A percentile compares a stretch with the other conserved stretches of the same genome.
These are phyloP conservation scores for Andrena haemorrhoa DNA, from an alignment of 2,888 invertebrate genomes.

Conservation along the genomic window DNA sequence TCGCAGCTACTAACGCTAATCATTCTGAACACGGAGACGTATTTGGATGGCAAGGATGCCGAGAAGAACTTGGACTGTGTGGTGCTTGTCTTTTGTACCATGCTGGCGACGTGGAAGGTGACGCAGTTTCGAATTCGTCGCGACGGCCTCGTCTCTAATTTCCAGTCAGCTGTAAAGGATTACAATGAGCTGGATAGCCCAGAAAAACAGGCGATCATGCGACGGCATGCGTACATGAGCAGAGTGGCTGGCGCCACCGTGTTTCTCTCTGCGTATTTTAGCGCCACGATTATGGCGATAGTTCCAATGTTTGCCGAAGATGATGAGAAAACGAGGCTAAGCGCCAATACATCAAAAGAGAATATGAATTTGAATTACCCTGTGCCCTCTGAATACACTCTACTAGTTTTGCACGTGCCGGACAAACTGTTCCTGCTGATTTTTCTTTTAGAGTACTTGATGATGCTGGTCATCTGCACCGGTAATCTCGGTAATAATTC, in stretches of 20 bases:
- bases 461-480: neutral
- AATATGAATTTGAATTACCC: neutral
- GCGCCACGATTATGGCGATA: neutral
- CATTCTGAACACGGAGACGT: neutral
- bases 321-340: neutral
- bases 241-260: neutral
- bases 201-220: conserved; percentile 6
- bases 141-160: neutral
- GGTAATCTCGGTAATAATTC: conserved; percentile 11
- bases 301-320: neutral
- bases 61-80: conserved; percentile 19
- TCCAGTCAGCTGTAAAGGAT: conserved; percentile 8
- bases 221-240: conserved; percentile 12
- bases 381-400: neutral
- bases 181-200: neutral
- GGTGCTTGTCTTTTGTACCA: neutral
- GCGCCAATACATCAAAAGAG: neutral
- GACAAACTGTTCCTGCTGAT: neutral
- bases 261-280: neutral
- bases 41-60: conserved; percentile 2
- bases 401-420: neutral
- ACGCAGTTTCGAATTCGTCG: neutral
- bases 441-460: neutral
- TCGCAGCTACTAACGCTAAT: neutral
- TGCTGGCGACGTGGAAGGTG: conserved; percentile 10